Percentiles rank a stretch among this genome's conserved stretches.
Evolutionary conservation across 2,113 vertebrate species (phyloP).

Genomic region (Pollachius pollachius): DNA sequence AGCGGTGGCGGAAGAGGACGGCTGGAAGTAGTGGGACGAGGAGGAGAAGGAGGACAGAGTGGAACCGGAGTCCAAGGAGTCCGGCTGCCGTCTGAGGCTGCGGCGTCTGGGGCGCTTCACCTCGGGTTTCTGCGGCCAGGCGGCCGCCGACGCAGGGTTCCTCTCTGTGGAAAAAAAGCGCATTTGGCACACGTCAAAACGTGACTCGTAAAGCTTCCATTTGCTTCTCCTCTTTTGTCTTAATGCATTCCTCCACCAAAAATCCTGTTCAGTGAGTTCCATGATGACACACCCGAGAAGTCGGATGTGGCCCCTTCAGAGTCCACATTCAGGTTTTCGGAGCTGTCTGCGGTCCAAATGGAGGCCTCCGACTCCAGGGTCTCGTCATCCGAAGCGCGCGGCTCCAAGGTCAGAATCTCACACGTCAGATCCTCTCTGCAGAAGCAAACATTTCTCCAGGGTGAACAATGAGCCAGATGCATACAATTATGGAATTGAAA

Average conservation of each 20-base stretch:
- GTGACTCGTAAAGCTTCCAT: background rate
- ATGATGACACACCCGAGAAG: constrained; percentile 74
- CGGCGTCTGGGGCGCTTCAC: constrained; percentile 70
- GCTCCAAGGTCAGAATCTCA: constrained; percentile 92
- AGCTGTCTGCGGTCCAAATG: constrained; percentile 94
- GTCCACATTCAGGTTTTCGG: constrained; percentile 90
- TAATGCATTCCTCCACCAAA: too few species aligned
- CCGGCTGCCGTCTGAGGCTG: constrained; percentile 71
- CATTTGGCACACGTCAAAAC: background rate
- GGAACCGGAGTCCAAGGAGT: constrained; percentile 75
- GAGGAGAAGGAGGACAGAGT: constrained; percentile 74
- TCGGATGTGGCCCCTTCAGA: constrained; percentile 84
- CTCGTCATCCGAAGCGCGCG: constrained; percentile 93
- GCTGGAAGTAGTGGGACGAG: constrained; percentile 68
- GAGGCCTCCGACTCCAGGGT: constrained; percentile 96
- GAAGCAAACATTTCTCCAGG: constrained; percentile 9
- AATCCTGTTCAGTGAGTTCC: background rate
- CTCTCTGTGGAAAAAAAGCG: constrained; percentile 72
- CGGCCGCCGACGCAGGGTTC: constrained; percentile 66
- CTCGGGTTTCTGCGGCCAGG: constrained; percentile 73
- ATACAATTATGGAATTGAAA: background rate
- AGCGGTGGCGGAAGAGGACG: constrained; percentile 72
- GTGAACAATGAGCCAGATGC: constrained; percentile 1
- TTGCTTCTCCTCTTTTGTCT: background rate
- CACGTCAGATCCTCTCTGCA: constrained; percentile 92